Conservation (phyloP, 2,113 vertebrate genomes). For the Oxyura jamaicensis region DNA sequence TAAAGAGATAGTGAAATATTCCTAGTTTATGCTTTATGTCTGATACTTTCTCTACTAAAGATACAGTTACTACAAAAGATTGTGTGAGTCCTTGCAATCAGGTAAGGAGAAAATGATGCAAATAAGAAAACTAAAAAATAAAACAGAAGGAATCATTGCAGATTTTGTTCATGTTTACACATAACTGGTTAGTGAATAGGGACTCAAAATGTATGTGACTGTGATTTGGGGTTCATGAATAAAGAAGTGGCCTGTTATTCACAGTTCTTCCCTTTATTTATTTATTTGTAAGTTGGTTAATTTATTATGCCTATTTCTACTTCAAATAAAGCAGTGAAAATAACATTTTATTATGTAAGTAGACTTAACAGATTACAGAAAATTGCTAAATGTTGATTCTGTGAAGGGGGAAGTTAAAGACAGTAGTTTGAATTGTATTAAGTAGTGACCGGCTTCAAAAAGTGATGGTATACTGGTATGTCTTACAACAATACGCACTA, state of each 20-base stretch:
- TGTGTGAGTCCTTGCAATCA: not conserved
- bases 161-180: not conserved
- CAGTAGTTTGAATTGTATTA: not conserved
- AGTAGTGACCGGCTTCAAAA: not conserved
- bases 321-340: slow-evolving; percentile 14
- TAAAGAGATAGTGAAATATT: not conserved
- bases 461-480: not conserved
- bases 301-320: not conserved
- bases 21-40: not conserved
- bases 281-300: not conserved
- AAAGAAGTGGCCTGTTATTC: not conserved
- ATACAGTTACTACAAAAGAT: not conserved
- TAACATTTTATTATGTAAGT: slow-evolving; percentile 17
- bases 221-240: not conserved
- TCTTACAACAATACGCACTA: not conserved
- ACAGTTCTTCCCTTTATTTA: not conserved
- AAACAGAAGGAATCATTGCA: not conserved
- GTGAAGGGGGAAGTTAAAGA: not conserved
- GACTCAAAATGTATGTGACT: not conserved
- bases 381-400: slow-evolving; percentile 40
- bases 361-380: not conserved
- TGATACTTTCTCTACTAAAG: not conserved
- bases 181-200: not conserved
- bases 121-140: not conserved
- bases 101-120: not conserved